phyloP scores from a whole-genome alignment of 1,140 invertebrate genomes.

The Trachymyrmex septentrionalis region DNA sequence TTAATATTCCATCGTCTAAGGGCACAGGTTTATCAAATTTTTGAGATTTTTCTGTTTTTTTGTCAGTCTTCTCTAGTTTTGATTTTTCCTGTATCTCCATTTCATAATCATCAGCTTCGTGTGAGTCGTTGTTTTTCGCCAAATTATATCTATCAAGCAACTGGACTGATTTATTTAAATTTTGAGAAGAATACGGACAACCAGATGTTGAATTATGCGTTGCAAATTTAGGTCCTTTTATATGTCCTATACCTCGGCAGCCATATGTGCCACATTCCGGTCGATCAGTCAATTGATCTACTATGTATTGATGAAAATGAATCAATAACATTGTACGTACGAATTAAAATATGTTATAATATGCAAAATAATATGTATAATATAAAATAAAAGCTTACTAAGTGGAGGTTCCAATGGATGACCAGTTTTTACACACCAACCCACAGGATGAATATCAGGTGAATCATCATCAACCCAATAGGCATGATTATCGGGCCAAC shows the following conservation, averaged over 20 bases:
- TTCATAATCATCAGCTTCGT: conserved; percentile 82
- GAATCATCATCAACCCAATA: conserved; percentile 97
- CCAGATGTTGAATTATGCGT: conserved; percentile 92
- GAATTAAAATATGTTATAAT: conserved; percentile 5
- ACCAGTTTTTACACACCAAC: conserved; percentile 95
- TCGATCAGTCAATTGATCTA: conserved; percentile 88
- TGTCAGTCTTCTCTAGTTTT: conserved; percentile 82
- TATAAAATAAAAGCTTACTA: conserved; percentile 86
- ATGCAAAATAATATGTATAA: not conserved
- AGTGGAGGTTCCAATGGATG: conserved; percentile 95
- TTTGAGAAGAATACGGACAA: conserved; percentile 94
- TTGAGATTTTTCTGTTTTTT: conserved; percentile 79
- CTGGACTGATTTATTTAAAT: conserved; percentile 88
- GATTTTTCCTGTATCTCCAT: conserved; percentile 79
- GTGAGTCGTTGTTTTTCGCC: conserved; percentile 67
- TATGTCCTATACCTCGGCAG: conserved; percentile 93
- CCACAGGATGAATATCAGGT: conserved; percentile 95
- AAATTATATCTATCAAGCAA: conserved; percentile 87
- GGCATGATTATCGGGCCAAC: conserved; percentile 94
- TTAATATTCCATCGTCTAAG: conserved; percentile 77
- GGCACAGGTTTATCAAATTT: conserved; percentile 75
- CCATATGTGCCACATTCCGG: conserved; percentile 91
- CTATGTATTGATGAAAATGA: conserved; percentile 79
- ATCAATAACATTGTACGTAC: not conserved
- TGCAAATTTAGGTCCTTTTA: conserved; percentile 91